These are phyloP conservation scores for Nebria ingens DNA, from an alignment of 1,140 invertebrate genomes.

Conservation along the genomic window DNA sequence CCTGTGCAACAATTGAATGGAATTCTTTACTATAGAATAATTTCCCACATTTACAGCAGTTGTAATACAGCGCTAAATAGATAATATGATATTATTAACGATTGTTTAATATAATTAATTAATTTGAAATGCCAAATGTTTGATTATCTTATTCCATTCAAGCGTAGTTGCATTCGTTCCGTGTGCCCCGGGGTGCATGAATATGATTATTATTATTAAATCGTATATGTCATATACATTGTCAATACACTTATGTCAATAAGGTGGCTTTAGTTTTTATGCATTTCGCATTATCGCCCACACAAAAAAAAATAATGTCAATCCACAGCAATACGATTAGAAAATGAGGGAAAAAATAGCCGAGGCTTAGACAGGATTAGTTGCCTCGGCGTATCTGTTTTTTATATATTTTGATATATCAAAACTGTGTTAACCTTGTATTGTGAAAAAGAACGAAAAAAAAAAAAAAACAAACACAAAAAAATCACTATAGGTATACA, in stretches of 20 bases:
- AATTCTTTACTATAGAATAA: no score
- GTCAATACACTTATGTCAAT: slow-evolving; percentile 7
- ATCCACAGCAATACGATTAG: slow-evolving; percentile 35
- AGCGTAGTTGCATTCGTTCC: neutral
- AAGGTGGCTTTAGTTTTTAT: neutral
- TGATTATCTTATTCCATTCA: no score
- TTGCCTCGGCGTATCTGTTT: slow-evolving; percentile 11
- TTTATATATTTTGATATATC: slow-evolving; percentile 32
- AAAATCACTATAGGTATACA: neutral
- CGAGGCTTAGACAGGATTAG: neutral
- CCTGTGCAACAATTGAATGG: no score
- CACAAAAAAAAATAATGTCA: slow-evolving; percentile 30
- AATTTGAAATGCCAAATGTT: no score
- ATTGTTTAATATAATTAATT: no score
- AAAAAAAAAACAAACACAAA: no score
- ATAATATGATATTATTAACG: no score
- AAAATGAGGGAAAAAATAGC: neutral
- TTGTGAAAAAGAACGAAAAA: no score
- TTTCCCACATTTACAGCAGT: no score
- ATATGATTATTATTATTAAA: no score
- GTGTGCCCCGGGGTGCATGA: neutral
- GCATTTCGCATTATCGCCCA: slow-evolving; percentile 2
- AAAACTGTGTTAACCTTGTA: slow-evolving; percentile 27
- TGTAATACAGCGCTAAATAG: no score
- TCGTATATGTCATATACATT: slow-evolving; percentile 1